Evolutionary conservation across 2,888 invertebrate genomes (phyloP).

Genomic region (Enchytraeus crypticus): DNA sequence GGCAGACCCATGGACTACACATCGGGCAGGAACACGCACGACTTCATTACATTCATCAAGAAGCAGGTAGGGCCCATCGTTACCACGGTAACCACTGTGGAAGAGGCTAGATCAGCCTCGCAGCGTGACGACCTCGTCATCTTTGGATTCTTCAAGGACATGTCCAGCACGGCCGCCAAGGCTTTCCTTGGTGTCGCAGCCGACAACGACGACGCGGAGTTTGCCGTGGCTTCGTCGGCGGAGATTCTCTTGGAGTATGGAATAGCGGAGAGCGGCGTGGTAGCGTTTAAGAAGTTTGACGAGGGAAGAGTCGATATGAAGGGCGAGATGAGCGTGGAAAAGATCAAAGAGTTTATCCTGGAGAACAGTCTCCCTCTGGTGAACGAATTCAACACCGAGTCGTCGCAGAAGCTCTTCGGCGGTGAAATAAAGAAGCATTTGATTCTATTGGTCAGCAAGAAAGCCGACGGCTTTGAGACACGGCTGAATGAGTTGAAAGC

Average conservation of each 20-base stretch:
- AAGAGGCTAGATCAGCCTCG: slow-evolving; percentile 67
- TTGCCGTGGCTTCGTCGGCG: slow-evolving; percentile 73
- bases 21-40: slow-evolving; percentile 84
- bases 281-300: slow-evolving; percentile 72
- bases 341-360: slow-evolving; percentile 72
- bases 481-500: slow-evolving; percentile 68
- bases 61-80: slow-evolving; percentile 97
- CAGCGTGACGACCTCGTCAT: slow-evolving; percentile 72
- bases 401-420: slow-evolving; percentile 94
- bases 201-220: slow-evolving; percentile 74
- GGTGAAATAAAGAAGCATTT: slow-evolving; percentile 95
- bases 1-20: slow-evolving; percentile 73
- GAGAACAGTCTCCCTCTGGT: slow-evolving; percentile 78
- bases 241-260: slow-evolving; percentile 71
- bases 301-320: slow-evolving; percentile 43
- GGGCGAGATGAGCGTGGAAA: slow-evolving; percentile 56
- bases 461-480: slow-evolving; percentile 63
- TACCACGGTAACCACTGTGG: slow-evolving; percentile 65
- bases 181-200: slow-evolving; percentile 72
- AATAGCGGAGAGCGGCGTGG: slow-evolving; percentile 67
- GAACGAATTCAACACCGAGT: slow-evolving; percentile 92
- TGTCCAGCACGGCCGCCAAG: slow-evolving; percentile 69
- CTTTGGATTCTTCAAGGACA: slow-evolving; percentile 58
- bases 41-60: slow-evolving; percentile 83
- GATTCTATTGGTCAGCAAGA: slow-evolving; percentile 83